These are phyloP conservation scores for Helostoma temminkii DNA, from an alignment of 2,797 vertebrate genomes.

Conservation along the genomic window DNA sequence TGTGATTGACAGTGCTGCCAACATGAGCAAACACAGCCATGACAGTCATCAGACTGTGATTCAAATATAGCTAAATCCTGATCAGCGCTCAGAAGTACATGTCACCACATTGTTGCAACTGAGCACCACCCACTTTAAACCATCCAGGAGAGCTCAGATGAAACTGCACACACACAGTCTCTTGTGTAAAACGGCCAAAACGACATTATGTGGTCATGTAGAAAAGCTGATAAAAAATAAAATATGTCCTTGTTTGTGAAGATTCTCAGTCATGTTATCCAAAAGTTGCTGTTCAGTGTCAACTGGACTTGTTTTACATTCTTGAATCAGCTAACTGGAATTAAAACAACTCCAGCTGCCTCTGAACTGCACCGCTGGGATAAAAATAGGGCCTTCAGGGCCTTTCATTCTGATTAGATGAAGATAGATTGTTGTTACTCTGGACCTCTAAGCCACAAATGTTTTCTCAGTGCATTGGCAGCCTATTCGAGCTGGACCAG, in stretches of 20 bases:
- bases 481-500: slow-evolving; percentile 22
- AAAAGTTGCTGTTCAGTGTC: too few species aligned
- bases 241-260: too few species aligned
- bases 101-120: not conserved
- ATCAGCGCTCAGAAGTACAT: slow-evolving; percentile 1
- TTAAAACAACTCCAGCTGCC: too few species aligned
- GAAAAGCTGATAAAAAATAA: slow-evolving; percentile 1
- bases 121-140: not conserved
- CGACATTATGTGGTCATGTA: slow-evolving; percentile 1
- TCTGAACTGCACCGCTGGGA: too few species aligned
- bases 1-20: slow-evolving; percentile 13
- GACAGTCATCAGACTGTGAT: not conserved
- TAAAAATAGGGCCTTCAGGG: slow-evolving; percentile 6
- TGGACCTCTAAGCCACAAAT: not conserved
- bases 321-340: too few species aligned
- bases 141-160: not conserved
- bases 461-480: not conserved
- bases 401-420: slow-evolving; percentile 24
- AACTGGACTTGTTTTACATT: too few species aligned
- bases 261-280: too few species aligned
- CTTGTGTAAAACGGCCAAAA: slow-evolving; percentile 1
- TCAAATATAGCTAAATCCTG: slow-evolving; percentile 1
- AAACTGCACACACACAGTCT: slow-evolving; percentile 10
- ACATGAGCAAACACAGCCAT: not conserved
- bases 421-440: slow-evolving; percentile 5